These are phyloP conservation scores for Galendromus occidentalis DNA, from an alignment of 1,140 invertebrate species.

Conservation along the genomic window DNA sequence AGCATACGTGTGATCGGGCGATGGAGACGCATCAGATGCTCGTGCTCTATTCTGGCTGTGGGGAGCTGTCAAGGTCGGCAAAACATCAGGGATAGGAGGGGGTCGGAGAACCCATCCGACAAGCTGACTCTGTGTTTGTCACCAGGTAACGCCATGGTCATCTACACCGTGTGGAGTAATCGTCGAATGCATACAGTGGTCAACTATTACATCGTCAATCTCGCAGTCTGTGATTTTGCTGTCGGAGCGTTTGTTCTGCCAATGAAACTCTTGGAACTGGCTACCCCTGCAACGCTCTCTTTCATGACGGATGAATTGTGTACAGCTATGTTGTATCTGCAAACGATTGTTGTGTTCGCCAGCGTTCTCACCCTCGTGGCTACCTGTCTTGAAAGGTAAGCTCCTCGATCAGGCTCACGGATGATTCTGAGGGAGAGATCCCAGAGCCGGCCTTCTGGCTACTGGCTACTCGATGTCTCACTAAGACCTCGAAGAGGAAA, in stretches of 20 bases:
- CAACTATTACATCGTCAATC: slow-evolving; percentile 35
- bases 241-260: slow-evolving; percentile 32
- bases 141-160: slow-evolving; percentile 25
- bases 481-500: no score
- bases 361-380: slow-evolving; percentile 30
- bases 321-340: slow-evolving; percentile 27
- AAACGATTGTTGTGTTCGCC: slow-evolving; percentile 27
- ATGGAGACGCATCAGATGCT: no score
- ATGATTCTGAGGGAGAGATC: no score
- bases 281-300: slow-evolving; percentile 27
- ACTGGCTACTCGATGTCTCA: no score
- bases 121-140: no score
- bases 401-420: no score
- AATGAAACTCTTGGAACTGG: slow-evolving; percentile 32
- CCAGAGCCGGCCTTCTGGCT: no score
- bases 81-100: no score
- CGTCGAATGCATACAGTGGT: slow-evolving; percentile 33
- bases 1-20: no score
- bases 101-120: no score
- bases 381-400: slow-evolving; percentile 33
- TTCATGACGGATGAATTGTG: slow-evolving; percentile 29
- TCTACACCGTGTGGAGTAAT: slow-evolving; percentile 25
- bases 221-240: slow-evolving; percentile 31
- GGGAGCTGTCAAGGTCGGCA: no score
- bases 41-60: no score